Conservation (phyloP, 2,888 invertebrate species). For the Idaea biselata region DNA sequence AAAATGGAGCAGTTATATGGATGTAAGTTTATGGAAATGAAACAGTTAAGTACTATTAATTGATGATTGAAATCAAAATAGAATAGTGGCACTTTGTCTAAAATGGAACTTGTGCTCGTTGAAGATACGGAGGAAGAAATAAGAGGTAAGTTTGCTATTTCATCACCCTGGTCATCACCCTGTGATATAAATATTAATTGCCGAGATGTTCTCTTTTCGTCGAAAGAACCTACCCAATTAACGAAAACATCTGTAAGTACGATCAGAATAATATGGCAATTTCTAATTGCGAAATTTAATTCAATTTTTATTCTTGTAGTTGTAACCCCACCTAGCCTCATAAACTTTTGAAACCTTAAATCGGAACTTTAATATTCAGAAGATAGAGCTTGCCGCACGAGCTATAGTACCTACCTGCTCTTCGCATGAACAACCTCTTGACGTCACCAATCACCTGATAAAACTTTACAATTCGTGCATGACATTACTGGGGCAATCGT, state of each 20-base stretch:
- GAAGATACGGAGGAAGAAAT: constrained; percentile 11
- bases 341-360: constrained; percentile 31
- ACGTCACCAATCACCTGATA: constrained; percentile 71
- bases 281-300: background rate
- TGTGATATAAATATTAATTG: background rate
- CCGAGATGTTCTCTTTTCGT: background rate
- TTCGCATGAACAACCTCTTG: constrained; percentile 49
- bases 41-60: background rate
- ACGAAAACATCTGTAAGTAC: background rate
- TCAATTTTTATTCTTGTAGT: background rate
- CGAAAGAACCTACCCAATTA: background rate
- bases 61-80: background rate
- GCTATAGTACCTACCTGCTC: constrained; percentile 29
- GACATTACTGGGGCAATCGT: constrained; percentile 55
- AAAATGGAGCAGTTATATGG: background rate
- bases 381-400: constrained; percentile 31
- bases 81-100: constrained; percentile 13
- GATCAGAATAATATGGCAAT: background rate
- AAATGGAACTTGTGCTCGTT: constrained; percentile 7
- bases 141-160: background rate
- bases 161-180: background rate
- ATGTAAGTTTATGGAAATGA: too few species aligned
- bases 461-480: constrained; percentile 57
- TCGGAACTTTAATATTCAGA: constrained; percentile 34
- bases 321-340: constrained; percentile 19